Conservation (phyloP, 2,797 vertebrate genomes). For the Chelmon rostratus region DNA sequence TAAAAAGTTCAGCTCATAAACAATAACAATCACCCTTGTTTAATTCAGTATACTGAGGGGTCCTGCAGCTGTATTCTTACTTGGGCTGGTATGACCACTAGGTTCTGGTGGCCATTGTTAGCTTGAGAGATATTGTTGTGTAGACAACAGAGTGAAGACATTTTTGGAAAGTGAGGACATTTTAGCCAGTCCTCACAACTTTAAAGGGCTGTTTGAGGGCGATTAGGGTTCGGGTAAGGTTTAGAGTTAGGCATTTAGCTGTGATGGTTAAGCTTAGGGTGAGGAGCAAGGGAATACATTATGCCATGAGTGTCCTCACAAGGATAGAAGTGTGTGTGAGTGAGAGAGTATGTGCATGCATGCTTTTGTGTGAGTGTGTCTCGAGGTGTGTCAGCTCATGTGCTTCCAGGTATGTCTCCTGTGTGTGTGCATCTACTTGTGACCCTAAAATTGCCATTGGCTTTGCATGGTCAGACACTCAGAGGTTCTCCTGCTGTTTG, state of each 20-base stretch:
- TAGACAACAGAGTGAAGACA: too few relatives aligned
- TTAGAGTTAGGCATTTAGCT: too few relatives aligned
- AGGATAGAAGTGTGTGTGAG: too few relatives aligned
- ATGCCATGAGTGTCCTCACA: too few relatives aligned
- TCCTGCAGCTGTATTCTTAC: background rate
- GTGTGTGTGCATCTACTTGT: background rate
- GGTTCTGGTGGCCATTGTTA: background rate
- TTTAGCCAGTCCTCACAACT: too few relatives aligned
- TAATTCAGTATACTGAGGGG: background rate
- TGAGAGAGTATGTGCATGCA: too few relatives aligned
- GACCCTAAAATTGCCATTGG: slow-evolving; percentile 35
- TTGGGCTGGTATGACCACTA: background rate
- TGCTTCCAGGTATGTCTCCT: background rate
- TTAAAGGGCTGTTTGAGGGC: too few relatives aligned
- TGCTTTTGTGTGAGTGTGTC: background rate
- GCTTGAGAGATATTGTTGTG: background rate
- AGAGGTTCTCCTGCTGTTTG: background rate
- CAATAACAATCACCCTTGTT: background rate
- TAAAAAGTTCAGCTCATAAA: background rate
- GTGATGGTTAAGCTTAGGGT: too few relatives aligned
- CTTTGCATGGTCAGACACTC: slow-evolving; percentile 44
- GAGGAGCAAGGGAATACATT: too few relatives aligned
- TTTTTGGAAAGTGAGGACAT: too few relatives aligned
- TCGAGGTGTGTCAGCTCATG: slow-evolving; percentile 1
- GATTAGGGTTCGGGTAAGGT: too few relatives aligned